phyloP scores from a whole-genome alignment of 2,113 vertebrate genomes.

The Ictidomys tridecemlineatus region DNA sequence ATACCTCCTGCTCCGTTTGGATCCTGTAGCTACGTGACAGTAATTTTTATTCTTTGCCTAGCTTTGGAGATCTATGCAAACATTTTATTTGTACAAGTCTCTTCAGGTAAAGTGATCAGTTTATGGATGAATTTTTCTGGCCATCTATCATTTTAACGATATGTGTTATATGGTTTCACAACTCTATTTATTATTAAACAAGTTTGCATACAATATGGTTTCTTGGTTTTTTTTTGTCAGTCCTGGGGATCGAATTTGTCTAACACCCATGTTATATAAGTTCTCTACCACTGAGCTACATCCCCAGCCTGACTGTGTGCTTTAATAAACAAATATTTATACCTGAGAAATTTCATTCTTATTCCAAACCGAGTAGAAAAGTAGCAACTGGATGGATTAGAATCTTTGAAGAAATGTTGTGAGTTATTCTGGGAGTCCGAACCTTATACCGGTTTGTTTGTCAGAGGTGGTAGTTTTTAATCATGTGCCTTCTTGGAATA shows the following conservation, averaged over 20 bases:
- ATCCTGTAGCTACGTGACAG: background rate
- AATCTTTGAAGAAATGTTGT: too few relatives aligned
- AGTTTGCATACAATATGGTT: constrained; percentile 41
- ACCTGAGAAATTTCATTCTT: constrained; percentile 35
- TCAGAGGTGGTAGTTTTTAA: background rate
- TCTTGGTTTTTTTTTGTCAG: background rate
- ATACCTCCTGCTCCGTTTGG: background rate
- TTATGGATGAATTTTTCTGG: constrained; percentile 9
- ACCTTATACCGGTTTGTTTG: background rate
- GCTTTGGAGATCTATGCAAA: constrained; percentile 80
- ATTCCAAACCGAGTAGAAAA: background rate
- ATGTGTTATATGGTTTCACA: background rate
- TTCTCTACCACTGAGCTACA: background rate
- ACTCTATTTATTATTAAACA: constrained; percentile 70
- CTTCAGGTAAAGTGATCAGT: constrained; percentile 61
- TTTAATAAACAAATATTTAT: constrained; percentile 83
- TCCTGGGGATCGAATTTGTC: background rate
- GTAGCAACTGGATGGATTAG: too few relatives aligned
- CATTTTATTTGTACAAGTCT: constrained; percentile 22
- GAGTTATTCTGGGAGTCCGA: rapidly evolving
- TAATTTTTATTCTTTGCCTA: constrained; percentile 35
- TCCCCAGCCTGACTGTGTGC: background rate
- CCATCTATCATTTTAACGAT: background rate
- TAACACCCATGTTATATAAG: background rate
- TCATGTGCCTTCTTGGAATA: background rate